Evolutionary conservation across 2,797 vertebrate species (phyloP), one percentile per base, ranked within the genome.

Genomic region (Australoheros facetus): DNA sequence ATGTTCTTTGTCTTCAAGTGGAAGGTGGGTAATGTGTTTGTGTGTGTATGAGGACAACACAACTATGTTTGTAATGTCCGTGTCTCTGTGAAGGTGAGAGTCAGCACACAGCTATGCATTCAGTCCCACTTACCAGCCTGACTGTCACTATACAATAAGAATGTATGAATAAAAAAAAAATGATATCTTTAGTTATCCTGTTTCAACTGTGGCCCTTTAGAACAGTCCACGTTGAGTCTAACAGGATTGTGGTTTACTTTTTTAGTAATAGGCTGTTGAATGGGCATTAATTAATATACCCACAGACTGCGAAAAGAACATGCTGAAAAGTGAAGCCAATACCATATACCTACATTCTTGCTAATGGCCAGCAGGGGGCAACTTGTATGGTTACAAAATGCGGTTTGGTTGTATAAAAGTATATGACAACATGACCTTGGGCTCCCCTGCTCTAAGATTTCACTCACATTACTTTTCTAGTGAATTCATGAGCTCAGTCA

Each of bases 1-100:
- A 85, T 39, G 54, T 82, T 71, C 79, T 80, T 71, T 66, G 70
- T 84, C 79, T 85, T 78, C 37, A n/a, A 77, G 80, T 78, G 84
- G 21, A 55, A 34, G 59, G n/a, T 14, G 23, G 32, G 1, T 32
- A 32, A 6, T 57, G 45, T 51, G 73, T 28, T 32, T 71, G 23
- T 32, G 16, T 79, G 62, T 72, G 56, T 56, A 72, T 66, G 53
- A 28, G 45, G 42, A 32, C 28, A 34, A 75, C 12, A 53, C 32
- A 73, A 59, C 74, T 74, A 17, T 53, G n/a, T 39, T 64, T 55
- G 37, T 0, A 75, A 30, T 8, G 45, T 51, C 42, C 28, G 14
- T 28, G 23, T 8, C 3, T 64, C 5, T 0, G 14, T 16, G 16
- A 45, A 45, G 39, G 39, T 64, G 39, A 37, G 14, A 45, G 21